These are phyloP conservation scores for Philotrypesis tridentata DNA, from an alignment of 1,140 invertebrate genomes.

Conservation along the genomic window DNA sequence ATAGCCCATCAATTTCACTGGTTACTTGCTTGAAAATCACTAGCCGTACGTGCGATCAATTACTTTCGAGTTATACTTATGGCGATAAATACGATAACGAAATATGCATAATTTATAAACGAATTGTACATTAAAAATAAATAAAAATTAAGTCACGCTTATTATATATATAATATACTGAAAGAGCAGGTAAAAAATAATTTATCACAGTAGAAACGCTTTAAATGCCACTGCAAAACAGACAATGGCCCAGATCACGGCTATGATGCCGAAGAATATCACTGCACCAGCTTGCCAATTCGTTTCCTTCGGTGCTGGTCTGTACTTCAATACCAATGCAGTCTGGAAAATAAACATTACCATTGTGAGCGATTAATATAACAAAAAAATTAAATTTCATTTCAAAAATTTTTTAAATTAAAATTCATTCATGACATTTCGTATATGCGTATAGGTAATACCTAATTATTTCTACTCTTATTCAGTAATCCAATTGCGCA, in stretches of 20 bases:
- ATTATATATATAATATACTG: background rate
- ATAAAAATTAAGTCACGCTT: background rate
- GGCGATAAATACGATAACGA: too few species aligned
- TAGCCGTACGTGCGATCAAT: too few species aligned
- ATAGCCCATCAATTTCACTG: too few species aligned
- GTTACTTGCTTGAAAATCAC: too few species aligned
- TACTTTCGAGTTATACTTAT: too few species aligned
- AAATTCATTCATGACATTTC: too few species aligned
- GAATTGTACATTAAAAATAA: slow-evolving; percentile 11
- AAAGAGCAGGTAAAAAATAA: background rate
- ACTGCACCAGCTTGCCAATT: slow-evolving; percentile 53
- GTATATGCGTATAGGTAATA: too few species aligned
- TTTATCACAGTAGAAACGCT: slow-evolving; percentile 52
- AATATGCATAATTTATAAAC: too few species aligned
- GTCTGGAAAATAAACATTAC: slow-evolving; percentile 51
- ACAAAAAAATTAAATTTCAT: background rate
- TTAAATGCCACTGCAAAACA: slow-evolving; percentile 32
- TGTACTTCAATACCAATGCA: slow-evolving; percentile 56
- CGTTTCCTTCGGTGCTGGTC: slow-evolving; percentile 50
- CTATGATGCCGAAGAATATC: slow-evolving; percentile 48
- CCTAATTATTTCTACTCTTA: too few species aligned
- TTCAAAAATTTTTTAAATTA: background rate
- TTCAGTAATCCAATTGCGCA: too few species aligned
- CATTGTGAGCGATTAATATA: background rate
- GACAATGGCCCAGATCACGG: slow-evolving; percentile 44